Percentiles rank a stretch among this genome's conserved stretches.
Evolutionary conservation across 2,113 vertebrate genomes (phyloP).

Genomic region (Eolophus roseicapilla): DNA sequence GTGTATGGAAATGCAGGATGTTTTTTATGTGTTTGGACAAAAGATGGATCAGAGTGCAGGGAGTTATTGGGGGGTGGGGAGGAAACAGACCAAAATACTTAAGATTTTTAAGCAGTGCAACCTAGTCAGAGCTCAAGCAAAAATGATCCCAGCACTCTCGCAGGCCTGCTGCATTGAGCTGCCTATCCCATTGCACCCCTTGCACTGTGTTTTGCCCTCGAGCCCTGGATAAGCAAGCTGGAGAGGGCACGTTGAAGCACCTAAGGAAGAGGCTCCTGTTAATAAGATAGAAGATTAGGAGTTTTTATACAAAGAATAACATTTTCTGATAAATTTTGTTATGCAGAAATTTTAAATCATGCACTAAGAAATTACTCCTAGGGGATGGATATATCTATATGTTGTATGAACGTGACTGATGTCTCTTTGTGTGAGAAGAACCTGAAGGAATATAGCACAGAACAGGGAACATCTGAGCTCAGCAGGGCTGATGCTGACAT

Average conservation of each 20-base stretch:
- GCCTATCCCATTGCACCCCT: not conserved
- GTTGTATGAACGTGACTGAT: too few species aligned
- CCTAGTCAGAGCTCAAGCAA: not conserved
- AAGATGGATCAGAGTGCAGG: not conserved
- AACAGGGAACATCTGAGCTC: not conserved
- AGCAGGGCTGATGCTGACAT: not conserved
- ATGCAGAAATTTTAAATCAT: not conserved
- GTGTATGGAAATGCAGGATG: not conserved
- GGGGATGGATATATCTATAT: not conserved
- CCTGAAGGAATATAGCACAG: not conserved
- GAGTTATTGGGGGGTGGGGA: not conserved
- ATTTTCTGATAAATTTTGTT: not conserved
- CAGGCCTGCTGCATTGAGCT: not conserved
- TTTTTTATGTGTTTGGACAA: not conserved
- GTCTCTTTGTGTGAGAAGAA: not conserved
- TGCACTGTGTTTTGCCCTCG: accelerated
- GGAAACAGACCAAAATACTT: not conserved
- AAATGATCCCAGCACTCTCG: accelerated
- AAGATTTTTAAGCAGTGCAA: not conserved
- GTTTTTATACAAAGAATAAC: not conserved
- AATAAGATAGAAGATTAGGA: not conserved
- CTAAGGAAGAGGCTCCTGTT: not conserved
- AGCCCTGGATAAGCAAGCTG: accelerated
- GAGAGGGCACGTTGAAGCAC: not conserved
- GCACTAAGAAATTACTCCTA: not conserved